Evolutionary conservation across 1,140 invertebrate genomes (phyloP).

Genomic region (Melanaphis sacchari): DNA sequence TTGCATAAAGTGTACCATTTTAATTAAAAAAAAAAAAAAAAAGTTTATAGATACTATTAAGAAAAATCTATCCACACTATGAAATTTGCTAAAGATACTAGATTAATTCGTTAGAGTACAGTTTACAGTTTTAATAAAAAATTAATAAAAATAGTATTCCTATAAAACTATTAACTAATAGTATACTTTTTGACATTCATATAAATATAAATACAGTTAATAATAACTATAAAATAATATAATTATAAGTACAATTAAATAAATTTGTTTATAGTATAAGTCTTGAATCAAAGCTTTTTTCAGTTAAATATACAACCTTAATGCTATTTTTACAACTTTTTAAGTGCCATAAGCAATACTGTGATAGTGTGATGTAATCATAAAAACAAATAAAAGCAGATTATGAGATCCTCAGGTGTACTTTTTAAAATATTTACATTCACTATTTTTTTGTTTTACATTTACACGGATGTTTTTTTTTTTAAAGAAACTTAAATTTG

Average conservation of each 20-base stretch:
- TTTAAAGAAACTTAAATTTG: neutral
- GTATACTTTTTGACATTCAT: neutral
- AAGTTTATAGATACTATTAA: neutral
- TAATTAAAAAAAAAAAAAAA: neutral
- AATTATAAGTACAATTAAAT: neutral
- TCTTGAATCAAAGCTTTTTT: neutral
- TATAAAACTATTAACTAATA: neutral
- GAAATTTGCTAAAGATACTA: neutral
- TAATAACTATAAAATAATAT: neutral
- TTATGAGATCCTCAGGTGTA: neutral
- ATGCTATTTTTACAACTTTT: neutral
- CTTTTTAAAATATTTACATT: too few species aligned
- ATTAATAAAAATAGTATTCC: neutral
- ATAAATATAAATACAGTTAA: neutral
- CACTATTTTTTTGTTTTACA: too few species aligned
- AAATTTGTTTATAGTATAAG: neutral
- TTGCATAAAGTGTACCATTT: neutral
- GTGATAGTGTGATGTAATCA: neutral
- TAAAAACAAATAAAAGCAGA: neutral
- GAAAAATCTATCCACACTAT: neutral
- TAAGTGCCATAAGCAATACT: neutral
- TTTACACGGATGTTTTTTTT: neutral
- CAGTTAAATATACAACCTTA: neutral
- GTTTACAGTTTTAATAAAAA: neutral
- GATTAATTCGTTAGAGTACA: neutral